These are phyloP conservation scores for Hydra vulgaris DNA, from an alignment of 30 jellyfish, hydroid and myxozoan species.

Conservation along the genomic window DNA sequence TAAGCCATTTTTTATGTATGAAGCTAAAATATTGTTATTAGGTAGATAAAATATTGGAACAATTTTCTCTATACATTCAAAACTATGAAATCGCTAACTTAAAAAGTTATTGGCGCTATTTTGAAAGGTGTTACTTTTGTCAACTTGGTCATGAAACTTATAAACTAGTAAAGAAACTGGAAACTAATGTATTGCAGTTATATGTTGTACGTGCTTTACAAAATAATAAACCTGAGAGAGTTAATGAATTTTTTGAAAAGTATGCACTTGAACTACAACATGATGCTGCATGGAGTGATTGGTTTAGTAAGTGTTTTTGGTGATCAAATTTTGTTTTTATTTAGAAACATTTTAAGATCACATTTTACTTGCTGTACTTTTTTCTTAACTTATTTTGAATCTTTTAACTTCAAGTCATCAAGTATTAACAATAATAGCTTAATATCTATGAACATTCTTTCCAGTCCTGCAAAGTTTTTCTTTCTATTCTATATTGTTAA, in stretches of 20 bases:
- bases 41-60: conserved; percentile 88
- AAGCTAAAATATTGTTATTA: no score
- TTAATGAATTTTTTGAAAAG: conserved; percentile 72
- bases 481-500: no score
- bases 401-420: no score
- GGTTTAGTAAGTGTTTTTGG: conserved; percentile 73
- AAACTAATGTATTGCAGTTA: conserved; percentile 54
- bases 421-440: no score
- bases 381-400: no score
- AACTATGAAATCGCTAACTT: conserved; percentile 52
- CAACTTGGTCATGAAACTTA: conserved; percentile 71
- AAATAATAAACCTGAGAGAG: conserved; percentile 56
- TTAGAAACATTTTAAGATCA: background rate
- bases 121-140: conserved; percentile 67
- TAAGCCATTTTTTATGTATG: no score
- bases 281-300: conserved; percentile 72
- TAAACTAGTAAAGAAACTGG: conserved; percentile 49
- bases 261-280: conserved; percentile 64
- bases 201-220: conserved; percentile 78
- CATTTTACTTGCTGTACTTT: no score
- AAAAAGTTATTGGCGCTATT: conserved; percentile 64
- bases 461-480: no score
- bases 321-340: background rate
- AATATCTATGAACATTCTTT: no score
- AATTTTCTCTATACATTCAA: conserved; percentile 35